A percentile compares a stretch with the other conserved stretches of the same genome.
These are phyloP conservation scores for Pavo muticus DNA, from an alignment of 2,113 vertebrate genomes.

Conservation along the genomic window DNA sequence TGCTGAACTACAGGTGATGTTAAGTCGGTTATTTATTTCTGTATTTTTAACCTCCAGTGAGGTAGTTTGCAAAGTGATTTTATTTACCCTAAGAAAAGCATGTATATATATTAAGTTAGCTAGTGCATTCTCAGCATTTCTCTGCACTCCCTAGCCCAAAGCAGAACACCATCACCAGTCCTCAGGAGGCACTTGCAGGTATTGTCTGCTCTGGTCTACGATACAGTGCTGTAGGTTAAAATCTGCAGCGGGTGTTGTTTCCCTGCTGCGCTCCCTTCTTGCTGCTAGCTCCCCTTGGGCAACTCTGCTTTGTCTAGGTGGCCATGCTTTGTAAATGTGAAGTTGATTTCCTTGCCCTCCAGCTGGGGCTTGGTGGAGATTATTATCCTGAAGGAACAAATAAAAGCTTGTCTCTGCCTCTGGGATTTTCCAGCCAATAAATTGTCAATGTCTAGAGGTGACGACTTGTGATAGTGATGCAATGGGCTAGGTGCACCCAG, in stretches of 20 bases:
- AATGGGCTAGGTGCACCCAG: not conserved
- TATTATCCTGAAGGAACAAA: not conserved
- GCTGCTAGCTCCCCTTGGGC: not conserved
- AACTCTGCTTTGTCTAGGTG: not conserved
- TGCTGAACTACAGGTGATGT: not conserved
- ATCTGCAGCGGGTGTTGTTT: not conserved
- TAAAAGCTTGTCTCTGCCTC: not conserved
- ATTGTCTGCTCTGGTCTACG: not conserved
- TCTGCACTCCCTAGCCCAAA: accelerated
- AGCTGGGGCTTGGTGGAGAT: not conserved
- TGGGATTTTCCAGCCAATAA: not conserved
- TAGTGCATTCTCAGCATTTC: not conserved
- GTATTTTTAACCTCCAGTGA: not conserved
- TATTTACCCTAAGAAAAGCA: not conserved
- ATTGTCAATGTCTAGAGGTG: not conserved
- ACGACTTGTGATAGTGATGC: not conserved
- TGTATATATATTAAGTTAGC: not conserved
- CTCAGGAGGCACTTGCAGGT: not conserved
- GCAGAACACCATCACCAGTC: not conserved
- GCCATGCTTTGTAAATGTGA: not conserved
- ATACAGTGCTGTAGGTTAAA: not conserved
- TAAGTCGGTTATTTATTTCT: not conserved
- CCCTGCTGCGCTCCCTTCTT: not conserved
- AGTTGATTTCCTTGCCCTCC: not conserved
- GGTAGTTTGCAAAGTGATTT: not conserved